phyloP scores from a whole-genome alignment of 2,888 invertebrate genomes.

The Hipparchia semele region DNA sequence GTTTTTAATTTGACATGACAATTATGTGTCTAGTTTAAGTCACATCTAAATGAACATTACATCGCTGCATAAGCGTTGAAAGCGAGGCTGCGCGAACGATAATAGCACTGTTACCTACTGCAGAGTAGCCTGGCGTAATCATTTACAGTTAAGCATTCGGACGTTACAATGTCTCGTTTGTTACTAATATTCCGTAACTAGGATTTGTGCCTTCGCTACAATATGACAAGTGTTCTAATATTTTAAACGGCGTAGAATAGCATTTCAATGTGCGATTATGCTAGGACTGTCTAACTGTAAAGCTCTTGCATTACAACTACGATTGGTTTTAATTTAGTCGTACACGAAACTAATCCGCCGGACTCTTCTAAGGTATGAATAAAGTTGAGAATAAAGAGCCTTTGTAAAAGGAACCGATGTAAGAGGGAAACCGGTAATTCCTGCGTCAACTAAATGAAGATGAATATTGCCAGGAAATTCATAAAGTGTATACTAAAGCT shows the following conservation, averaged over 20 bases:
- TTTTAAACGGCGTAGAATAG: conserved; percentile 19
- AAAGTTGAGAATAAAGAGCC: neutral
- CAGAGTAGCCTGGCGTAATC: conserved; percentile 33
- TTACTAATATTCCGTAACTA: conserved; percentile 32
- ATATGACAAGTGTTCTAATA: conserved; percentile 34
- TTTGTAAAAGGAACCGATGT: neutral
- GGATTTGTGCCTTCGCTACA: conserved; percentile 27
- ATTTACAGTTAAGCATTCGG: conserved; percentile 41
- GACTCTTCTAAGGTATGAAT: too few species aligned
- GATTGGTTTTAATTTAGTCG: neutral
- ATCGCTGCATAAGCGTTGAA: neutral
- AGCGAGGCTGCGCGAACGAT: neutral
- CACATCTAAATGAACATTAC: neutral
- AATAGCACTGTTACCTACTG: neutral
- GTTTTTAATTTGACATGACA: neutral
- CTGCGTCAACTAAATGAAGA: neutral
- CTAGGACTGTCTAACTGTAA: neutral
- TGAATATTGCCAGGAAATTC: conserved; percentile 1
- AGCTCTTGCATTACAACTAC: neutral
- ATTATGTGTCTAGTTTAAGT: neutral
- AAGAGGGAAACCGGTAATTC: neutral
- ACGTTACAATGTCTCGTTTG: conserved; percentile 35
- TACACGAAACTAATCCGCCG: neutral
- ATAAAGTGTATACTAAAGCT: neutral
- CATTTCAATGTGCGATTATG: conserved; percentile 1